phyloP scores from a whole-genome alignment of 2,797 vertebrate genomes.

The Myotis pilosus region DNA sequence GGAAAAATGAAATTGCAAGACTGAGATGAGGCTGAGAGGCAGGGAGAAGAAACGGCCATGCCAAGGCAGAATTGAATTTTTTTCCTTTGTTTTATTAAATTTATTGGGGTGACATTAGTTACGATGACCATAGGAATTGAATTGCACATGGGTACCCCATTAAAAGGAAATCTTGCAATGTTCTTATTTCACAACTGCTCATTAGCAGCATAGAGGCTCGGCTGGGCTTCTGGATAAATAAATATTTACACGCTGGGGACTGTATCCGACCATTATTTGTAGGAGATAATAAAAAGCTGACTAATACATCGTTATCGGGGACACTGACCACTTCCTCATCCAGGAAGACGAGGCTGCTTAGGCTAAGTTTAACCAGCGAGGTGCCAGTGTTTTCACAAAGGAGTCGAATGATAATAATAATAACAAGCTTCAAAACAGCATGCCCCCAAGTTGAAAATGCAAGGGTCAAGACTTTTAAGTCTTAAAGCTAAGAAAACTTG shows the following conservation, averaged over 20 bases:
- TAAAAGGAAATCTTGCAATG: not conserved
- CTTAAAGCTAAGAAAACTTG: not conserved
- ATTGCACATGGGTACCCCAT: not conserved
- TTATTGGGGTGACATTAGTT: too few species aligned
- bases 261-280: conserved; percentile 60
- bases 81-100: too few species aligned
- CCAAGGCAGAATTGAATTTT: too few species aligned
- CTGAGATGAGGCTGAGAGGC: not conserved
- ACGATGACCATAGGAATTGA: not conserved
- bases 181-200: not conserved
- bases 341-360: not conserved
- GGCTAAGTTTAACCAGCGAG: conserved; percentile 33
- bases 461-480: not conserved
- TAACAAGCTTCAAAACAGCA: not conserved
- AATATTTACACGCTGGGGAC: conserved; percentile 43
- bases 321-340: conserved; percentile 46
- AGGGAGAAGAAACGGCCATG: not conserved
- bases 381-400: not conserved
- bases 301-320: conserved; percentile 40
- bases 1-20: not conserved
- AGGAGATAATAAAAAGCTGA: conserved; percentile 70
- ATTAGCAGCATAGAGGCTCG: not conserved
- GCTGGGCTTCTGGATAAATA: conserved; percentile 34
- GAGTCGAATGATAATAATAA: not conserved
- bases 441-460: not conserved